Evolutionary conservation across 1,140 invertebrate species (phyloP), one percentile per base, ranked within the genome.

Genomic region (Leptoteleia sp.): DNA sequence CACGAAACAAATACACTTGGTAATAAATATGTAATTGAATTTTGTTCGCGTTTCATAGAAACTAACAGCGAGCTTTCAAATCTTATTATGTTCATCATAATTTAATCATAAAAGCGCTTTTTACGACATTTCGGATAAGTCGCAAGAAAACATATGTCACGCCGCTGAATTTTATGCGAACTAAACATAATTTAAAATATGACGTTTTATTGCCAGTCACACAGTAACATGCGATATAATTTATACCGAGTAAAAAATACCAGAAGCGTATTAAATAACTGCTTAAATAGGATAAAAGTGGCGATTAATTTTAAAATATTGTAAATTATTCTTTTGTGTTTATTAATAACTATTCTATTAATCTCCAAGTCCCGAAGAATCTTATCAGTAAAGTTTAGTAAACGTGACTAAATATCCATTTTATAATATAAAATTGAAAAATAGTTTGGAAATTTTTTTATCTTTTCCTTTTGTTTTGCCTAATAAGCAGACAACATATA

Each of bases 101-200:
- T 55, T 55, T 40, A 40, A 38, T 15, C 35, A 55, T 40, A 27
- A 40, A 55, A 55, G 35, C 12, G 37, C 35, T 37, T 55, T 55
- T 55, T 55, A 55, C 37, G 50, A 55, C 19, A 17, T 40, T 40
- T 40, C 9, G 16, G 35, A 40, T 27, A 40, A 55, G 35, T 27
- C 50, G 16, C 35, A 55, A 55, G 35, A 13, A 55, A 40, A 15
- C 35, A 38, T 27, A 40, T 40, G 35, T 50, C 29, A 40, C 19
- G 19, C 11, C 12, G 19, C 17, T 55, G 50, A 38, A 55, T 55
- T 55, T 55, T 35, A 27, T n/a, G 27, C 16, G 9, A 38, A 15
- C 16, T 4, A 31, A 17, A 17, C 9, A 15, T 29, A 13, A 47
- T 50, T 50, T 33, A 8, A 35, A 50, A 35, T 50, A 19, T 33